These are phyloP conservation scores for Tholera decimalis DNA, from an alignment of 2,888 invertebrate genomes.

Conservation along the genomic window DNA sequence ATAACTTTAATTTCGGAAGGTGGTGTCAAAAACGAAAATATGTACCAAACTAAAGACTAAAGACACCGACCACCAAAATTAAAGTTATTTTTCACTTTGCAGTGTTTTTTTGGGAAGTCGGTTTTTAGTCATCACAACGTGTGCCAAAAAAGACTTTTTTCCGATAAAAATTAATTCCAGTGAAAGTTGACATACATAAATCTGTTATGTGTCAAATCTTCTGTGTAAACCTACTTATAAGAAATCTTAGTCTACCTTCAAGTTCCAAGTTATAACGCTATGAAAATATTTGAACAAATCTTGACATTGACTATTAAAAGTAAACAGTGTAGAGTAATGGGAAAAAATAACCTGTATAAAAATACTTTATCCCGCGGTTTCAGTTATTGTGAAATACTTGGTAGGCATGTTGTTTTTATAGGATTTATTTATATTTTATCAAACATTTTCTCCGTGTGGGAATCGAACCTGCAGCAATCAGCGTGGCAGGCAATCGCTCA, in stretches of 20 bases:
- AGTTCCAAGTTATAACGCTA: slow-evolving; percentile 17
- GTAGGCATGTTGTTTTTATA: too few relatives aligned
- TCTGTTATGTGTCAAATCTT: background rate
- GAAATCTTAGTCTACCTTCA: background rate
- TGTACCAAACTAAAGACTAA: too few relatives aligned
- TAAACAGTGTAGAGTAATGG: slow-evolving; percentile 21
- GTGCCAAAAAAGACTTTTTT: slow-evolving; percentile 1
- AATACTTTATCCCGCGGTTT: background rate
- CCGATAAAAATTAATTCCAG: background rate
- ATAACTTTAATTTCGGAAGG: too few relatives aligned
- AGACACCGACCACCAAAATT: too few relatives aligned
- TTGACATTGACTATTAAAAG: slow-evolving; percentile 23
- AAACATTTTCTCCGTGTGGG: too few relatives aligned
- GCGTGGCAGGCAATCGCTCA: too few relatives aligned
- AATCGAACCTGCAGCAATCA: too few relatives aligned
- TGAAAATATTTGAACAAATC: slow-evolving; percentile 34
- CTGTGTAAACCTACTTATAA: slow-evolving; percentile 24
- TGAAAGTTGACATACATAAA: slow-evolving; percentile 18
- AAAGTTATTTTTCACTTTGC: too few relatives aligned
- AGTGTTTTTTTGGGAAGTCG: too few relatives aligned
- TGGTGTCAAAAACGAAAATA: too few relatives aligned
- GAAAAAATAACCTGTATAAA: slow-evolving; percentile 1
- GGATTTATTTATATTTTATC: too few relatives aligned
- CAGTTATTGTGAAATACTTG: background rate
- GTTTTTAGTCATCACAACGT: too few relatives aligned